Conservation (phyloP, 2,797 vertebrate genomes). For the Cynodonichthys magdalenae region DNA sequence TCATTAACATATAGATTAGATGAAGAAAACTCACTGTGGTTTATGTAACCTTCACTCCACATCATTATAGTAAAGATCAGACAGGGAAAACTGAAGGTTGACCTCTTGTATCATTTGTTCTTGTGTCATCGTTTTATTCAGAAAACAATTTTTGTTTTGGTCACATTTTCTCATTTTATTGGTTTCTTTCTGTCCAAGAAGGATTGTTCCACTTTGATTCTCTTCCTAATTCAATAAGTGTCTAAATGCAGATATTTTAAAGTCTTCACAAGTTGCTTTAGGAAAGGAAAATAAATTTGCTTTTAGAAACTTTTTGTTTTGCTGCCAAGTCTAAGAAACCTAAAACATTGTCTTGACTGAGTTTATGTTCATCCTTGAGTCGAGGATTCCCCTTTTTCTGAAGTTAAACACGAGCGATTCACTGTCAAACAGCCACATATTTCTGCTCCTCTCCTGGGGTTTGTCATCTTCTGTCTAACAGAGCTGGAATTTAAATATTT, state of each 20-base stretch:
- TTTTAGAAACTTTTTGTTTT: no score
- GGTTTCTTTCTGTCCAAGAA: no score
- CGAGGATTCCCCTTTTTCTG: background rate
- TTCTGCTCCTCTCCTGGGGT: background rate
- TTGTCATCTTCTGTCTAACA: background rate
- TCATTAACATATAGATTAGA: conserved; percentile 73
- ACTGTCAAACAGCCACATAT: background rate
- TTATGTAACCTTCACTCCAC: conserved; percentile 27
- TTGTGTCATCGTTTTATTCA: background rate
- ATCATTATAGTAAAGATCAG: conserved; percentile 37
- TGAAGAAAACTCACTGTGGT: conserved; percentile 21
- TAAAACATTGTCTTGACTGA: background rate
- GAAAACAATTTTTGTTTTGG: no score
- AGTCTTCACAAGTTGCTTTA: no score
- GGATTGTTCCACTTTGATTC: no score
- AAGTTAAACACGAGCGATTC: background rate
- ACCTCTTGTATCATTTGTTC: background rate
- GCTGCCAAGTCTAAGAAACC: no score
- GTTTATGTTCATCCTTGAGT: background rate
- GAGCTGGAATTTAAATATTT: background rate
- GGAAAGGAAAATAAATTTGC: no score
- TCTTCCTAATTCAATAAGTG: no score
- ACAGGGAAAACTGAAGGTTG: conserved; percentile 17
- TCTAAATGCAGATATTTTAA: no score
- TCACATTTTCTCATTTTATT: no score